Conservation (phyloP, 2,888 invertebrate genomes). For the Caenorhabditis uteleia region DNA sequence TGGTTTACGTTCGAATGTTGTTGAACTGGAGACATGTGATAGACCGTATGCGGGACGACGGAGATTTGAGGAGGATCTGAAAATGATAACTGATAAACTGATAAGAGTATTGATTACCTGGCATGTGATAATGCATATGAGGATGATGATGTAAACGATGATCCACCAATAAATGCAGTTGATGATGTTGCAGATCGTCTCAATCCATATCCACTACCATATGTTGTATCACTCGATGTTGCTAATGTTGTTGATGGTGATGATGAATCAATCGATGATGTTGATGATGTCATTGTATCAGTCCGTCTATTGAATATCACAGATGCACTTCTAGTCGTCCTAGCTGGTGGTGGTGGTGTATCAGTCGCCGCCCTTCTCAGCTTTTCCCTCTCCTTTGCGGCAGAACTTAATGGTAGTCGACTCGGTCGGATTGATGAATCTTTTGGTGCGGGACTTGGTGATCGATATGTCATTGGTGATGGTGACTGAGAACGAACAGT, state of each 20-base stretch:
- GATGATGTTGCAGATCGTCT: conserved; percentile 42
- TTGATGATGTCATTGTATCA: conserved; percentile 33
- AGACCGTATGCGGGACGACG: conserved; percentile 60
- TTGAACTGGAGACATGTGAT: conserved; percentile 59
- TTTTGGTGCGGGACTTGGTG: conserved; percentile 44
- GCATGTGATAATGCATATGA: conserved; percentile 33
- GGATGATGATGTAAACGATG: conserved; percentile 33
- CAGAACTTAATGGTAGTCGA: conserved; percentile 50
- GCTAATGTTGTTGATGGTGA: conserved; percentile 2
- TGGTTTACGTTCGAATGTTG: conserved; percentile 61
- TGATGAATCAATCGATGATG: conserved; percentile 9
- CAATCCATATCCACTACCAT: conserved; percentile 18
- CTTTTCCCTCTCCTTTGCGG: conserved; percentile 37
- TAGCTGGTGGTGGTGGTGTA: conserved; percentile 15
- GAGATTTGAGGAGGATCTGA: conserved; percentile 45
- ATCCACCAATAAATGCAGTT: conserved; percentile 28
- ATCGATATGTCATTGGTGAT: conserved; percentile 35
- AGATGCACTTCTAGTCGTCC: conserved; percentile 20
- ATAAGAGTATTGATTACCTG: neutral
- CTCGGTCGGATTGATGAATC: conserved; percentile 29
- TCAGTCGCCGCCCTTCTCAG: conserved; percentile 23
- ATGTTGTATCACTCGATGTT: conserved; percentile 1
- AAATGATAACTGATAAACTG: neutral
- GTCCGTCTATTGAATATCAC: conserved; percentile 23
- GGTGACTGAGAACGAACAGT: conserved; percentile 44